Evolutionary conservation across 2,888 invertebrate genomes (phyloP).

Genomic region (Lasioglossum pauxillum): DNA sequence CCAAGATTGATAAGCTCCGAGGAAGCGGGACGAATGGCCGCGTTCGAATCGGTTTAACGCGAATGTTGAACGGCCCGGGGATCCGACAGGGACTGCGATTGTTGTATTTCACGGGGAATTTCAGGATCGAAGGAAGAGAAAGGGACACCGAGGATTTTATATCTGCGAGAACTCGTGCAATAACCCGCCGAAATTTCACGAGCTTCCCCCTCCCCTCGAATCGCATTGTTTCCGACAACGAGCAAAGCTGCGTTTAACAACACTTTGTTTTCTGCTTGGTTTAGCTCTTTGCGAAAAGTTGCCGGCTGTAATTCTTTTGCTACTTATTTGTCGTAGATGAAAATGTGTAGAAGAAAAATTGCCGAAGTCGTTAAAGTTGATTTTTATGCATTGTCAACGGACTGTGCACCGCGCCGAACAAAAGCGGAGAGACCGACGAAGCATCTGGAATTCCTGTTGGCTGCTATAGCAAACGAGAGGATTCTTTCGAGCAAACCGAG

Average conservation of each 20-base stretch:
- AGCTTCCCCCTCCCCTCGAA: background rate
- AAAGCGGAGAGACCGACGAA: background rate
- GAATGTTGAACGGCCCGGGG: background rate
- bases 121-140: background rate
- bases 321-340: too few species aligned
- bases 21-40: background rate
- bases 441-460: background rate
- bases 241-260: too few species aligned
- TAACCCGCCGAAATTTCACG: background rate
- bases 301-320: too few species aligned
- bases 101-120: background rate
- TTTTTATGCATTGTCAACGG: background rate
- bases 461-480: background rate
- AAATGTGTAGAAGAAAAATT: too few species aligned
- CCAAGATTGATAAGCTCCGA: constrained; percentile 8
- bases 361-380: too few species aligned
- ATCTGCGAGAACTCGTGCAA: background rate
- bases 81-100: background rate
- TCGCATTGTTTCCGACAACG: too few species aligned
- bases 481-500: background rate
- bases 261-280: too few species aligned
- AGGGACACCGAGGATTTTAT: background rate
- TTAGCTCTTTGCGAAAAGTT: too few species aligned
- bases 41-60: background rate
- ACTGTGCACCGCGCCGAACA: background rate